Evolutionary conservation across 2,113 vertebrate species (phyloP), one percentile per base, ranked within the genome.

Genomic region (Salvelinus sp.): DNA sequence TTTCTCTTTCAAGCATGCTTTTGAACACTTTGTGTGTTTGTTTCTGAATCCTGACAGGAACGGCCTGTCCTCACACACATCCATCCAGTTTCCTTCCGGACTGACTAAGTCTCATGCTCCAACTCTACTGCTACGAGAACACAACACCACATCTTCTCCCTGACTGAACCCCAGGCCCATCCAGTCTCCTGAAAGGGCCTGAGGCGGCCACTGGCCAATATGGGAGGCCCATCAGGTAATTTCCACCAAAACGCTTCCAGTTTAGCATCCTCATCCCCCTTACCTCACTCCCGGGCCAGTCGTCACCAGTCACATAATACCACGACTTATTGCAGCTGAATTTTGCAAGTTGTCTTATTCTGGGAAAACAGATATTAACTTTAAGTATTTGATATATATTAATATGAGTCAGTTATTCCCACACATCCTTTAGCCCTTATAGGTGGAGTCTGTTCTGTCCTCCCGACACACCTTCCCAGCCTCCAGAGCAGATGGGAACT

Each of bases 1-100:
- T 94, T 94, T 89, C 80, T 91, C 87, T 90, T 95, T 93, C 87
- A 95, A 96, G 95, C 96, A 96, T 96, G 97, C 96, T 89, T 92
- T 93, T 92, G 93, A 91, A 91, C 90, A 62, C 50, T 16, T 64
- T 66, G 58, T 69, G 13, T 57, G 73, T 88, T 83, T 82, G 79
- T 85, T 85, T 38, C 63, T 78, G 87, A 84, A 86, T 81, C 77
- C 71, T 57, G 74, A 84, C 48, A 16, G 74, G 75, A 23, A 54
- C n/a, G 1, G 60, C 33, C 67, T 73, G 76, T 69, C 77, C 65
- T 73, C 63, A 38, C 62, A 30, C 70, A 33, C 22, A 27, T 4
- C 44, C 28, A 33, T 27, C 13, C 28, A 30, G 13, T 27, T 79
- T 67, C 78, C 77, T 76, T 84, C 71, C 67, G 85, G 80, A 76